Evolutionary conservation across 2,797 vertebrate species (phyloP), one percentile per base, ranked within the genome.

Genomic region (Characodon lateralis): DNA sequence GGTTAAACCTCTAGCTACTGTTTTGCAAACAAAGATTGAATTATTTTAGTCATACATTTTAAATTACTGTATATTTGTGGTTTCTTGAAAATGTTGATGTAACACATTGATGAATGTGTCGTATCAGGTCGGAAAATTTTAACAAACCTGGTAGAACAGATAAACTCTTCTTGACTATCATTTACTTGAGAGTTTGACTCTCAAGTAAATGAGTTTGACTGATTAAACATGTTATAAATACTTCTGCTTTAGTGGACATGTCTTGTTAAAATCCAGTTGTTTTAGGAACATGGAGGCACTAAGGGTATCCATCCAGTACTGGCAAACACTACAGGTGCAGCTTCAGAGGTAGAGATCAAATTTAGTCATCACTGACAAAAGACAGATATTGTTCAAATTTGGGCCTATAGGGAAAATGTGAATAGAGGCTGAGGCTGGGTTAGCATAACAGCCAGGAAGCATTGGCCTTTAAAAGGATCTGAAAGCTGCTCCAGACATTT

Each of bases 401-500:
- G 71, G 46, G 14, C 71, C 6, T 26, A 61, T 50, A 56, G 7
- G 22, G 43, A 75, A 74, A 39, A 41, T 5, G 20, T 22, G 31
- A 22, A 65, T 39, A 22, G 6, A 0, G 9, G 3, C 63, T 41
- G 24, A 5, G n/a, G 13, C 22, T 35, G 39, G 22, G n/a, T 5
- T 14, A 70, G 8, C 35, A 50, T 61, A 50, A 72, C 76, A 77
- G 48, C 68, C 55, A 78, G 78, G 10, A 66, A 22, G 59, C 16
- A 56, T 59, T 63, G 76, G 41, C 61, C 22, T 59, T 43, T 41
- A 7, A 13, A 35, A 76, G 16, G 24, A 76, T 55, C 28, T 78
- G 50, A 78, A 80, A 85, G 79, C 74, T 78, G 63, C 78, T 82
- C 58, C 77, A 61, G 74, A 85, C 66, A 88, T 80, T 72, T 82